phyloP scores from a whole-genome alignment of 2,797 vertebrate genomes.

The Epinephelus awoara region DNA sequence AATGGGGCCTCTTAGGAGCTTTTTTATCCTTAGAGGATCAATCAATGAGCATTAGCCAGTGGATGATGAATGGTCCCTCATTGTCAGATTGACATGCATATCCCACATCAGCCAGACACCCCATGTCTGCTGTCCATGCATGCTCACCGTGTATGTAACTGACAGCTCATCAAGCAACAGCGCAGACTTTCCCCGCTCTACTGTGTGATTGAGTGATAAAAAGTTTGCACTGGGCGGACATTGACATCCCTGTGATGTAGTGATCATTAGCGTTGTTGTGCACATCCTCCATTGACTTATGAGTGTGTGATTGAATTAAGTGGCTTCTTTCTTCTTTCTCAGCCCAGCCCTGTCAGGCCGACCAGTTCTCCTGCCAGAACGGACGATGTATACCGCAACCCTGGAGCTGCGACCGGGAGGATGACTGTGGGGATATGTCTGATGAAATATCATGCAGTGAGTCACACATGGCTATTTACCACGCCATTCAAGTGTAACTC shows the following conservation, averaged over 20 bases:
- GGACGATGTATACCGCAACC: conserved; percentile 94
- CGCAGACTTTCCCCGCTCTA: conserved; percentile 12
- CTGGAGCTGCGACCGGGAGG: conserved; percentile 96
- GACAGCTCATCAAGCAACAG: conserved; percentile 45
- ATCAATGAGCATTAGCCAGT: conserved; percentile 72
- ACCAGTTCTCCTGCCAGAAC: conserved; percentile 94
- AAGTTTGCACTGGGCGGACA: conserved; percentile 39
- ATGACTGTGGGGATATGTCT: conserved; percentile 95
- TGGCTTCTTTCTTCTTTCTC: conserved; percentile 42
- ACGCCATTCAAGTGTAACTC: conserved; percentile 39
- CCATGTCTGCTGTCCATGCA: conserved; percentile 24
- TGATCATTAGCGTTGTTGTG: conserved; percentile 67
- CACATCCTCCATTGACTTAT: conserved; percentile 60
- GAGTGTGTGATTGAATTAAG: conserved; percentile 68
- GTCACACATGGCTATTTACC: conserved; percentile 57
- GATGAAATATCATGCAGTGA: conserved; percentile 96
- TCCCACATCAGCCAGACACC: conserved; percentile 59
- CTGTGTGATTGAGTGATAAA: conserved; percentile 66
- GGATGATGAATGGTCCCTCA: conserved; percentile 76
- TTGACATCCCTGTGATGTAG: conserved; percentile 65
- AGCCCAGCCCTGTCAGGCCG: conserved; percentile 93
- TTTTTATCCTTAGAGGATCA: conserved; percentile 77
- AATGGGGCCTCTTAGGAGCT: conserved; percentile 52
- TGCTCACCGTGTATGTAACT: conserved; percentile 40
- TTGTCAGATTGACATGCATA: conserved; percentile 72